Evolutionary conservation across 2,113 vertebrate genomes (phyloP).

Genomic region (Corythaeola cristata): DNA sequence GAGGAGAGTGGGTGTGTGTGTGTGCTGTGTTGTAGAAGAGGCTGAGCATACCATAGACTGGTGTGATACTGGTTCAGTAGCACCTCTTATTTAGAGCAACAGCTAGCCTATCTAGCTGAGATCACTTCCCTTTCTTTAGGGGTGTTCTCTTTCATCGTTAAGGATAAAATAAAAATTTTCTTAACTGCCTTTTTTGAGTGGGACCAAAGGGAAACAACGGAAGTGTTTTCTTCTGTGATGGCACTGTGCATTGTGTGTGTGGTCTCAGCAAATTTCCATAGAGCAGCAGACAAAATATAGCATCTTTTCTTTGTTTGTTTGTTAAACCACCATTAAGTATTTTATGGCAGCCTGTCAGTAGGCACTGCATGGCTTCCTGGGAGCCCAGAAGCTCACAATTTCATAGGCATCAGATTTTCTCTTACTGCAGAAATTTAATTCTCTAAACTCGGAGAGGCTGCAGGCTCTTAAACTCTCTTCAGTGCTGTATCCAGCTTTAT

Average conservation of each 20-base stretch:
- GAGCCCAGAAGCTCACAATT: neutral
- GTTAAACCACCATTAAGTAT: neutral
- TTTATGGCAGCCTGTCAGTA: neutral
- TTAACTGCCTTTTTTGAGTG: neutral
- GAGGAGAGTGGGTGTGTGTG: neutral
- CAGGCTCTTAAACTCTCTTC: neutral
- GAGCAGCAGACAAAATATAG: conserved; percentile 1
- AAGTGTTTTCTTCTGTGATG: neutral
- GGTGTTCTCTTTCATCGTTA: neutral
- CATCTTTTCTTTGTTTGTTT: neutral
- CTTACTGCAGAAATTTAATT: neutral
- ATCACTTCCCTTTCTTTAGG: neutral
- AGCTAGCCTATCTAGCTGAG: neutral
- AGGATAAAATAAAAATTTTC: neutral
- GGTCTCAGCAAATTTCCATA: neutral
- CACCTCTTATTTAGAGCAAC: neutral
- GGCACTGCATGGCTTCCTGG: neutral
- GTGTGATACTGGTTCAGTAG: neutral
- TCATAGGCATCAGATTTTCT: neutral
- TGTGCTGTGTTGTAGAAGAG: neutral
- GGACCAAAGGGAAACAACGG: neutral
- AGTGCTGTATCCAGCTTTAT: neutral
- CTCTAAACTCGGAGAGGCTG: neutral
- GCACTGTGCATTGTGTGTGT: neutral
- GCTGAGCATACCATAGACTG: neutral